Base-by-base conservation (phyloP, 2,113 vertebrate genomes). In the Monopterus albus region DNA sequence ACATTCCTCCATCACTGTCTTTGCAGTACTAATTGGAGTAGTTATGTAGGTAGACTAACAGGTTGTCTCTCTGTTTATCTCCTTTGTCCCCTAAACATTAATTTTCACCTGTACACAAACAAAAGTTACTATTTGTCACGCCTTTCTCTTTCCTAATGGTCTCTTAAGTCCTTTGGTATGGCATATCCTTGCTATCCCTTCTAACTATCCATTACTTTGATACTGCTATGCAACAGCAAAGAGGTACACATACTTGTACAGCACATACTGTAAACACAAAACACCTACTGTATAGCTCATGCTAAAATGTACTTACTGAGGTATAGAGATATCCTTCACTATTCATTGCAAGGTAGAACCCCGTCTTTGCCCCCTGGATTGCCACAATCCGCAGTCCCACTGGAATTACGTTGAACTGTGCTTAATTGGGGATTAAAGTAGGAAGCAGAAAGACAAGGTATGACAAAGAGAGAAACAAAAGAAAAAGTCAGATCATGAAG, bases 341-440 rank as follows among this genome's bases (percentile, higher is more conserved):
- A 87, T 98, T 99, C 97, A 99, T 99, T 73, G 96, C 97, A 71
- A 99, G 91, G 75, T 98, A 99, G 20, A 98, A 76, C 79, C 97
- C 97, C 61, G 96, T 97, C 89, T 98, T 96, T 81, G 97, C 95
- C 52, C 97, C 97, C 91, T 98, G 97, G 90, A 98, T 98, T 35
- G 97, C 97, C 90, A 99, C 97, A 85, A 99, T 98, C 90, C 97
- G 94, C 91, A 99, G 92, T 81, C 97, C 97, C 93, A 99, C 97
- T 47, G 97, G 97, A 91, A 99, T 98, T 93, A 99, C 94, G 94
- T 99, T 99, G 93, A 98, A 99, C 93, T 98, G 93, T 87, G 96
- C 97, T 99, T 90, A 87, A 91, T 90, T 75, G 75, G 61, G 88
- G 88, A 87, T 83, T 72, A 91, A 88, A 78, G 53, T 33, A 40